A percentile compares a stretch with the other conserved stretches of the same genome.
These are phyloP conservation scores for Ditula angustiorana DNA, from an alignment of 2,888 invertebrate species.

Conservation along the genomic window DNA sequence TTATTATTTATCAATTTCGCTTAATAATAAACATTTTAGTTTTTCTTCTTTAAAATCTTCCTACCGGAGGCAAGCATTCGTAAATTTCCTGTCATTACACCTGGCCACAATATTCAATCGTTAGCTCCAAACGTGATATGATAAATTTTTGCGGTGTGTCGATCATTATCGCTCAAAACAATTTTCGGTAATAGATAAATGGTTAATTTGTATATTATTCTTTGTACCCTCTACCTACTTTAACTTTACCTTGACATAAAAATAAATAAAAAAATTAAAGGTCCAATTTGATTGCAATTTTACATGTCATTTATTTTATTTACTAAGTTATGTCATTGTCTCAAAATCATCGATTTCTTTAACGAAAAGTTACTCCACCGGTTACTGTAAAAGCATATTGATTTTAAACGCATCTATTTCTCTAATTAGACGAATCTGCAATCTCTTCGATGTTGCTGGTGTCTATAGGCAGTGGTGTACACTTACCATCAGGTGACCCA, in stretches of 20 bases:
- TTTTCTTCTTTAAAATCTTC: too few relatives aligned
- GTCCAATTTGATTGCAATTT: neutral
- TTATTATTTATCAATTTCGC: too few relatives aligned
- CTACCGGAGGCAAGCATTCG: neutral
- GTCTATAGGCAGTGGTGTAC: too few relatives aligned
- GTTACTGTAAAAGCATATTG: neutral
- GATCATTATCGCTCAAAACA: constrained; percentile 16
- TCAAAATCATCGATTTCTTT: too few relatives aligned
- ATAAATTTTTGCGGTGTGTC: constrained; percentile 17
- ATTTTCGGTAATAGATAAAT: constrained; percentile 15
- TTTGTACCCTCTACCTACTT: constrained; percentile 47
- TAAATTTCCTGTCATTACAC: constrained; percentile 3
- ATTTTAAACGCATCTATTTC: neutral
- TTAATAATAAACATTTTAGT: too few relatives aligned
- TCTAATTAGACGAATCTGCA: too few relatives aligned
- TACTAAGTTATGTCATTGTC: too few relatives aligned
- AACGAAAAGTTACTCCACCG: too few relatives aligned
- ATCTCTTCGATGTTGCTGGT: too few relatives aligned
- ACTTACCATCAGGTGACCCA: too few relatives aligned
- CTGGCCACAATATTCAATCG: neutral
- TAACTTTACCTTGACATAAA: constrained; percentile 42
- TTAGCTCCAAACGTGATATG: constrained; percentile 24
- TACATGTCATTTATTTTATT: too few relatives aligned
- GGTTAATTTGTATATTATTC: constrained; percentile 21
- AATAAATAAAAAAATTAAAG: neutral